Percentiles rank a stretch among this genome's conserved stretches.
Conservation (phyloP, 2,888 invertebrate species). For the Keiferia lycopersicella region DNA sequence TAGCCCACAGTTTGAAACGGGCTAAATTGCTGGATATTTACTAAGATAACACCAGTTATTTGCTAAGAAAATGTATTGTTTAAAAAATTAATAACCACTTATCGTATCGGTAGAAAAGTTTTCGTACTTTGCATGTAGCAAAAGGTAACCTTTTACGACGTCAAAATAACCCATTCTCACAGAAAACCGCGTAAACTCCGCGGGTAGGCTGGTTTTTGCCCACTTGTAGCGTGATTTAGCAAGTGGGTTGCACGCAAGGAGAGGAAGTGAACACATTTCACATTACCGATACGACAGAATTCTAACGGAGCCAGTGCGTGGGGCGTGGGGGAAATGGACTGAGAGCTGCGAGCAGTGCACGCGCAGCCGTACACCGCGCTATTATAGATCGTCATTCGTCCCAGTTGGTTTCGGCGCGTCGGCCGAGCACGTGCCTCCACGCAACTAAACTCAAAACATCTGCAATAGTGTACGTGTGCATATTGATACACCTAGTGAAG, state of each 20-base stretch:
- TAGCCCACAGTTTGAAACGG: constrained; percentile 20
- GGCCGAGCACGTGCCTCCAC: constrained; percentile 65
- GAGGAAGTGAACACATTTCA: constrained; percentile 39
- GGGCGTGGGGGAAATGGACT: constrained; percentile 81
- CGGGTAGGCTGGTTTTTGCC: constrained; percentile 14
- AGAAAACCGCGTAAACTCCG: constrained; percentile 2
- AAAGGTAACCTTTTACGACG: background rate
- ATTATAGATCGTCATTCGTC: constrained; percentile 75
- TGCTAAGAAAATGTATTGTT: background rate
- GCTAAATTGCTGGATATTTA: constrained; percentile 22
- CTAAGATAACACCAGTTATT: background rate
- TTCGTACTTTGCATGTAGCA: background rate
- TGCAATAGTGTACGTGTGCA: constrained; percentile 38
- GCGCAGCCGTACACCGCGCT: constrained; percentile 58
- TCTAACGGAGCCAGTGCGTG: constrained; percentile 60
- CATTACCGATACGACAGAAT: constrained; percentile 45
- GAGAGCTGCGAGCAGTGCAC: constrained; percentile 63
- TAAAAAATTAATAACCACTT: background rate
- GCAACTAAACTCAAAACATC: constrained; percentile 45
- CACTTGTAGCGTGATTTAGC: constrained; percentile 25
- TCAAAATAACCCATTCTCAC: background rate
- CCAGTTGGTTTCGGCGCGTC: constrained; percentile 79
- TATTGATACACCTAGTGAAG: constrained; percentile 30
- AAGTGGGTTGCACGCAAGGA: constrained; percentile 30
- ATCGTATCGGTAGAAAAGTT: background rate